These are phyloP conservation scores for Azemiops feae DNA, from an alignment of 2,113 vertebrate species.

Conservation along the genomic window DNA sequence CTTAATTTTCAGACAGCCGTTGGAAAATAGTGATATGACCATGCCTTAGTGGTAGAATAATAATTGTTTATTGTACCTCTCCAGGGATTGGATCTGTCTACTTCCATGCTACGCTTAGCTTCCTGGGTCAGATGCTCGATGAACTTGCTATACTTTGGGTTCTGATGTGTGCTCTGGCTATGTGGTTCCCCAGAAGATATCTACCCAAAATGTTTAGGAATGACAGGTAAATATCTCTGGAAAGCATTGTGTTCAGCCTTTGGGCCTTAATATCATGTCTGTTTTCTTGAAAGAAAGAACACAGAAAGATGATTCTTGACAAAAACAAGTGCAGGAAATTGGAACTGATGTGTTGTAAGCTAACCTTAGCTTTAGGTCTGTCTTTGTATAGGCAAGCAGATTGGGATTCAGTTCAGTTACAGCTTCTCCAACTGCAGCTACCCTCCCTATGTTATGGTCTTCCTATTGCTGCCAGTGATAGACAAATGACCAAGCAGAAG, in stretches of 20 bases:
- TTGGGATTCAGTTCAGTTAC: neutral
- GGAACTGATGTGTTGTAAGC: neutral
- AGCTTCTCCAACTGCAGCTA: neutral
- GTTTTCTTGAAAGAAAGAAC: neutral
- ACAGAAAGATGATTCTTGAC: no score
- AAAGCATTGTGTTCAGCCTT: neutral
- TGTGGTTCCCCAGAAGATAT: conserved; percentile 98
- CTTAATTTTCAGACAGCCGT: neutral
- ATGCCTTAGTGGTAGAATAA: neutral
- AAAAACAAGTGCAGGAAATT: neutral
- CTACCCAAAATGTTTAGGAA: conserved; percentile 90
- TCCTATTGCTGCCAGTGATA: neutral
- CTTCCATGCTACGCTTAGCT: conserved; percentile 96
- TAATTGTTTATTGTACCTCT: neutral
- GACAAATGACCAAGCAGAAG: neutral
- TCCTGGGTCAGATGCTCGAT: conserved; percentile 97
- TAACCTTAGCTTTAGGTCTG: neutral
- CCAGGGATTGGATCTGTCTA: conserved; percentile 96
- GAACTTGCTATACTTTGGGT: conserved; percentile 97
- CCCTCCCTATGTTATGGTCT: neutral
- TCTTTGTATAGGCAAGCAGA: neutral
- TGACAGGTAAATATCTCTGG: conserved; percentile 78
- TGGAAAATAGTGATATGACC: neutral
- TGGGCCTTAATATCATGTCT: neutral
- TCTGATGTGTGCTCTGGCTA: conserved; percentile 94